phyloP scores from a whole-genome alignment of 1,140 invertebrate species.

The Cyclina sinensis region DNA sequence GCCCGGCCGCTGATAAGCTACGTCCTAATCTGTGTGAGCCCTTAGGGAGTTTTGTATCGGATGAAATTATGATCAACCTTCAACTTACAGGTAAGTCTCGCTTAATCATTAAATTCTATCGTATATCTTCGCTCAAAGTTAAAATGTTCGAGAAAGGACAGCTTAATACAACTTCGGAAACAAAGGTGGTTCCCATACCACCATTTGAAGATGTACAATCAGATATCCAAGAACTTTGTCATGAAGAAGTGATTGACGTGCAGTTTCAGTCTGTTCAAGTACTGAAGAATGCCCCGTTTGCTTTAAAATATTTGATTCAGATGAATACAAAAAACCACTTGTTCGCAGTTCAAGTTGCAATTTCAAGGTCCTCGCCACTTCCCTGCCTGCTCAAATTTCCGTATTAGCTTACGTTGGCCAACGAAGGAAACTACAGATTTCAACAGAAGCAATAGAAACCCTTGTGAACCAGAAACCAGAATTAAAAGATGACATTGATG shows the following conservation, averaged over 20 bases:
- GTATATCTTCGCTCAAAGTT: background rate
- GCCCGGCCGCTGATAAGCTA: no score
- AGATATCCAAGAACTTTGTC: background rate
- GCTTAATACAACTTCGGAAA: background rate
- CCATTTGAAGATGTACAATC: slow-evolving; percentile 16
- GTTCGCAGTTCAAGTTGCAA: no score
- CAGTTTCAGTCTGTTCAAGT: background rate
- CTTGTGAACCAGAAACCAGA: background rate
- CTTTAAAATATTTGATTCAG: background rate
- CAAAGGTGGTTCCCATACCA: background rate
- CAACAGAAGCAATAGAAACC: slow-evolving; percentile 3
- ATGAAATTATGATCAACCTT: no score
- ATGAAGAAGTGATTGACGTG: background rate
- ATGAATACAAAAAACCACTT: background rate
- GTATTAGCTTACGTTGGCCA: no score
- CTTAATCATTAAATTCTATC: slow-evolving; percentile 1
- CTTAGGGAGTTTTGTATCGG: no score
- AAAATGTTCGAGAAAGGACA: slow-evolving; percentile 19
- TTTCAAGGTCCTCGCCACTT: no score
- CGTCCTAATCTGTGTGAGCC: no score
- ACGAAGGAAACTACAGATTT: background rate
- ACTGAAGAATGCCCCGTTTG: background rate
- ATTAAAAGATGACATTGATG: background rate
- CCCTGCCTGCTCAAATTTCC: no score
- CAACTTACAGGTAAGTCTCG: no score